Conservation (phyloP, 2,888 invertebrate species). For the Ganaspis brasiliensis region DNA sequence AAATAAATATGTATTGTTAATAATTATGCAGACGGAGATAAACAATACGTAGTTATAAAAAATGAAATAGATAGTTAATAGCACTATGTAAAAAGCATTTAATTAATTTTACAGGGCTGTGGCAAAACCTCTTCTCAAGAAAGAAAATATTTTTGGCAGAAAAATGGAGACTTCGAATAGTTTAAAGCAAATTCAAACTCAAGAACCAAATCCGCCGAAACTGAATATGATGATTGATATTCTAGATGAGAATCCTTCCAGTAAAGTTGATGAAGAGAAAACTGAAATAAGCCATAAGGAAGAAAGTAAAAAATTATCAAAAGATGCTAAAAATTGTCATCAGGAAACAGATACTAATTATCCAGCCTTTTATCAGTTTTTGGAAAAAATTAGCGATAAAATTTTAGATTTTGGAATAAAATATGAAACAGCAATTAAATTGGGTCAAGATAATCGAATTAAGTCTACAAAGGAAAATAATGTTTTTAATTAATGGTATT, state of each 20-base stretch:
- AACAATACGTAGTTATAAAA: too few species aligned
- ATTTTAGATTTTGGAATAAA: background rate
- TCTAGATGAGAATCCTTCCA: background rate
- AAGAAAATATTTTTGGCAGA: background rate
- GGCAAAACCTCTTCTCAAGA: background rate
- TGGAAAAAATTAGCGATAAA: slow-evolving; percentile 22
- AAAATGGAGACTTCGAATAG: background rate
- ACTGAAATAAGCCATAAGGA: background rate
- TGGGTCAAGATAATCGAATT: background rate
- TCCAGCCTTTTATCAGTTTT: slow-evolving; percentile 20
- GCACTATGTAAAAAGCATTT: background rate
- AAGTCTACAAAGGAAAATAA: too few species aligned
- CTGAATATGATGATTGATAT: too few species aligned
- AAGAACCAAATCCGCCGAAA: background rate
- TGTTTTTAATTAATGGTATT: too few species aligned
- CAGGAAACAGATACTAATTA: background rate
- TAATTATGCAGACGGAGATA: too few species aligned
- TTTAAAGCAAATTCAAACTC: background rate
- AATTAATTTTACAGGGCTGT: background rate
- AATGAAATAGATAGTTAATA: too few species aligned
- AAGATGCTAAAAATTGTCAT: background rate
- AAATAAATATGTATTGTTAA: background rate
- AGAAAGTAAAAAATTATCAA: background rate
- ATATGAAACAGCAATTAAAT: background rate
- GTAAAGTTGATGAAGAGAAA: background rate